Evolutionary conservation across 2,888 invertebrate genomes (phyloP), one percentile per base, ranked within the genome.

Genomic region (Harpagoxenus sublaevis): DNA sequence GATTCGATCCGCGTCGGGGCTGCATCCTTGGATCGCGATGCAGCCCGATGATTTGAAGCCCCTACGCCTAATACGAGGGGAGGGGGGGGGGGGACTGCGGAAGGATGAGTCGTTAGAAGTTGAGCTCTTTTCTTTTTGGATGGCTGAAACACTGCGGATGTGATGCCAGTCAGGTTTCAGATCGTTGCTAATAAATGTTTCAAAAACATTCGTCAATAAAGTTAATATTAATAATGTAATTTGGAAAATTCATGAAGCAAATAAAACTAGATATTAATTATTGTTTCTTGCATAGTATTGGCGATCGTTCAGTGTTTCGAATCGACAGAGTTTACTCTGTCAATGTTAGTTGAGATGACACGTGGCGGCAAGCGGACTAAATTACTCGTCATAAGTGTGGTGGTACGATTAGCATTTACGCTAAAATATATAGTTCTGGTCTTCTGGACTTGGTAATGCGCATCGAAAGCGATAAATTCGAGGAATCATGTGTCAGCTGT

Each of bases 401-500:
- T 68, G 39, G 12, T 65, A 51, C 85, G 87, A 89, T 88, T 84
- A 88, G 78, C 55, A 70, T 77, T 75, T 70, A 77, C 73, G 42
- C n/a, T 83, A 83, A 77, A 88, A 86, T 86, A 86, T 86, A 70
- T 84, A 86, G 86, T 84, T 88, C 35, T 35, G 35, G 35, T 35
- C 35, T 35, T 35, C 82, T 90, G 87, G 85, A 83, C 79, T 85
- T 55, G 86, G 84, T 89, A 85, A 87, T 84, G 83, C 78, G 3
- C 35, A 57, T 53, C 78, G 84, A 88, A 83, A 83, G 51, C 71
- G 65, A 18, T 45, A 31, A 63, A 35, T 55, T 55, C 23, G 9
- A 48, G 15, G 18, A 48, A 75, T 62, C 23, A 5, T 18, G 9
- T 9, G 12, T 60, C n/a, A n/a, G 31, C 18, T 12, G 18, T 71